phyloP scores from a whole-genome alignment of 2,113 vertebrate species.

The Toxotes chatareus region DNA sequence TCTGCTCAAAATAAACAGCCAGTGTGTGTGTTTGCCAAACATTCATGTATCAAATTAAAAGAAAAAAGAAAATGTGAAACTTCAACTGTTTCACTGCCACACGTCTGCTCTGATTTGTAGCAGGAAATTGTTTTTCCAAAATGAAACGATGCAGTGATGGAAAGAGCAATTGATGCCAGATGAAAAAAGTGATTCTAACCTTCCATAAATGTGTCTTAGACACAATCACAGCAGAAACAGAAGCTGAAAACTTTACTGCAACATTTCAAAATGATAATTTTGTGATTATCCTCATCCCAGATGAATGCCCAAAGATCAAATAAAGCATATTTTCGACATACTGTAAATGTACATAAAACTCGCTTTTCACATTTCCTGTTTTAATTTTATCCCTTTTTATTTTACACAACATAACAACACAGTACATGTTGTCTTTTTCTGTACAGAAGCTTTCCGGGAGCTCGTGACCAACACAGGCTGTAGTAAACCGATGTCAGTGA shows the following conservation, averaged over 20 bases:
- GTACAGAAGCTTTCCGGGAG: slow-evolving; percentile 85
- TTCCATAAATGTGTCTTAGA: not conserved
- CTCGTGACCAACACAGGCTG: slow-evolving; percentile 87
- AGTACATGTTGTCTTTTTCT: slow-evolving; percentile 89
- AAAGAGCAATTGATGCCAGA: not conserved
- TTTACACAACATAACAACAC: slow-evolving; percentile 95
- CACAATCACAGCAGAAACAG: not conserved
- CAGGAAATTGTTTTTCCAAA: not conserved
- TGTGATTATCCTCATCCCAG: not conserved
- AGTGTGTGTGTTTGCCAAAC: not conserved
- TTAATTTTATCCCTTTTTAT: slow-evolving; percentile 86
- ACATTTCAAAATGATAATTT: not conserved
- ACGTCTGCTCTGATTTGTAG: not conserved
- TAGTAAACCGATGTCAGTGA: slow-evolving; percentile 84
- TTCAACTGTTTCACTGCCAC: not conserved
- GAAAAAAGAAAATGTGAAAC: not conserved
- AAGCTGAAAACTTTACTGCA: not conserved
- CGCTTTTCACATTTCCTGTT: slow-evolving; percentile 59
- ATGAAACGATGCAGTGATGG: not conserved
- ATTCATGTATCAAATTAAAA: slow-evolving; percentile 4
- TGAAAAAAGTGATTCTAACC: not conserved
- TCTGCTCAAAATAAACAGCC: not conserved
- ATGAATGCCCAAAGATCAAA: not conserved
- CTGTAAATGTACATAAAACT: slow-evolving; percentile 44
- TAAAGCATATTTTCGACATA: not conserved